A percentile compares a stretch with the other conserved stretches of the same genome.
Evolutionary conservation across 1,140 invertebrate genomes (phyloP).

Genomic region (Geopemphigus sp.): DNA sequence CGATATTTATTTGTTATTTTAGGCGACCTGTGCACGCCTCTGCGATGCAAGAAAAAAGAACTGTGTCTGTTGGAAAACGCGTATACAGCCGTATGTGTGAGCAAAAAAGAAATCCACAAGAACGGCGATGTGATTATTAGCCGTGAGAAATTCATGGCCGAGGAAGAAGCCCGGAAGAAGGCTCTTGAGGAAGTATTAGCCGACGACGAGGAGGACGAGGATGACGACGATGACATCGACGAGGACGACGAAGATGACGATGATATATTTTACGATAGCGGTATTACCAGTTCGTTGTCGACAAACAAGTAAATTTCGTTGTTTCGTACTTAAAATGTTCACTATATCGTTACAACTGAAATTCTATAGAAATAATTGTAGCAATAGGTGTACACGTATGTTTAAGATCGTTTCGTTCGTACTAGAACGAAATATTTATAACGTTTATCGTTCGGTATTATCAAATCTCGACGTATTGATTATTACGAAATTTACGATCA

Average conservation of each 20-base stretch:
- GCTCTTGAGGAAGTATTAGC: conserved; percentile 55
- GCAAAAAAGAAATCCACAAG: conserved; percentile 78
- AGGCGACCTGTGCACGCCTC: conserved; percentile 81
- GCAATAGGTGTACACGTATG: too few relatives aligned
- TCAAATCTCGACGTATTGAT: too few relatives aligned
- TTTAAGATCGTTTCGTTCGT: too few relatives aligned
- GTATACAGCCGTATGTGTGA: conserved; percentile 82
- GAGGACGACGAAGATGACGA: conserved; percentile 52
- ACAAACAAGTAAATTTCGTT: conserved; percentile 40
- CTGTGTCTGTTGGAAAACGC: conserved; percentile 80
- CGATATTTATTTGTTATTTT: conserved; percentile 54
- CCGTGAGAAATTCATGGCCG: conserved; percentile 62
- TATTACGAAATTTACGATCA: too few relatives aligned
- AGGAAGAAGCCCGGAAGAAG: conserved; percentile 57
- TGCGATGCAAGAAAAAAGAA: conserved; percentile 85
- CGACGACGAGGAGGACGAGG: conserved; percentile 70
- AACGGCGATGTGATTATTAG: conserved; percentile 62
- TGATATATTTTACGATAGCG: conserved; percentile 51
- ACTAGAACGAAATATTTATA: too few relatives aligned
- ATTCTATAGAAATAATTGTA: too few relatives aligned
- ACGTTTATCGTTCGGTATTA: too few relatives aligned
- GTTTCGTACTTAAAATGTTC: too few relatives aligned
- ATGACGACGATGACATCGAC: conserved; percentile 64
- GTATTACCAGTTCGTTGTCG: conserved; percentile 50
- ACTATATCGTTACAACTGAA: too few relatives aligned